Evolutionary conservation across 1,140 invertebrate genomes (phyloP).

Genomic region (Pogonomyrmex californicus): DNA sequence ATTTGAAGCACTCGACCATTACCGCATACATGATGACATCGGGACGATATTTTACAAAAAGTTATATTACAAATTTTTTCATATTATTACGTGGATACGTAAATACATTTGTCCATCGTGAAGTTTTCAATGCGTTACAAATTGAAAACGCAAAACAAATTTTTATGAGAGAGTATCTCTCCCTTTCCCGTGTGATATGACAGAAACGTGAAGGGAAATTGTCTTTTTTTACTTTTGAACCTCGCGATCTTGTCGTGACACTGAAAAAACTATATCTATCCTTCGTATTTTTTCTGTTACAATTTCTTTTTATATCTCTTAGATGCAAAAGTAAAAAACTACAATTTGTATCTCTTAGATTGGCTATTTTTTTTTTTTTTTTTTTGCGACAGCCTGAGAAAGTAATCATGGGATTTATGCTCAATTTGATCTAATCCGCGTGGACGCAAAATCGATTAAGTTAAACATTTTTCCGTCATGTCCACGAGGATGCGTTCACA

Average conservation of each 20-base stretch:
- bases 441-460: constrained; percentile 2
- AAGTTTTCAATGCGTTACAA: constrained; percentile 8
- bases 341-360: background rate
- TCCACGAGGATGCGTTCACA: background rate
- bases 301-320: background rate
- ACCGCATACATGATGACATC: constrained; percentile 11
- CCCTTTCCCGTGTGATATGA: background rate
- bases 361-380: background rate
- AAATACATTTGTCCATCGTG: constrained; percentile 11
- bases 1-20: constrained; percentile 38
- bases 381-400: background rate
- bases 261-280: background rate
- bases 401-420: background rate
- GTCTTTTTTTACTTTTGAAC: background rate
- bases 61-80: constrained; percentile 48
- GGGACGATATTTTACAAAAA: constrained; percentile 29
- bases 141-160: constrained; percentile 28
- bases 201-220: background rate
- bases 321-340: too few species aligned
- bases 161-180: background rate
- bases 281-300: background rate
- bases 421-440: background rate
- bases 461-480: constrained; percentile 10
- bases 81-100: background rate
- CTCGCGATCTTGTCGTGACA: background rate